phyloP scores from a whole-genome alignment of 2,113 vertebrate genomes.

The Capreolus pygargus region DNA sequence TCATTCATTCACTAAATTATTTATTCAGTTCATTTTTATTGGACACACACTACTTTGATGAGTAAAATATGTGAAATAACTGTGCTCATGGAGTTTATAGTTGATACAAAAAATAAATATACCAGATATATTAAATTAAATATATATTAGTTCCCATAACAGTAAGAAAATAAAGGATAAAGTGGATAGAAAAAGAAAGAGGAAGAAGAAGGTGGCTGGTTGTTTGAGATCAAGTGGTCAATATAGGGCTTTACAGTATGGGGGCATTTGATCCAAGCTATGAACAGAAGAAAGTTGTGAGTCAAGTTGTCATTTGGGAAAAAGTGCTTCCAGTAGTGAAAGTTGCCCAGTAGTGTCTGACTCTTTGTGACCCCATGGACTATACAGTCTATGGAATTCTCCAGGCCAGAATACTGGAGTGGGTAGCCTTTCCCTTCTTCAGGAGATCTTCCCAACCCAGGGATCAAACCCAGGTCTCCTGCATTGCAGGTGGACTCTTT shows the following conservation, averaged over 20 bases:
- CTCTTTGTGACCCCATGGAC: background rate
- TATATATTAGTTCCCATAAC: background rate
- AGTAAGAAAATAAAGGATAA: background rate
- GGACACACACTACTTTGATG: background rate
- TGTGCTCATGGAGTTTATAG: background rate
- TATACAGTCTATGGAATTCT: background rate
- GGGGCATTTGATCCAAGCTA: background rate
- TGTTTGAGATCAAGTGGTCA: background rate
- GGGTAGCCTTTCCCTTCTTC: background rate
- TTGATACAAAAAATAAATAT: background rate
- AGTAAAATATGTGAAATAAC: background rate
- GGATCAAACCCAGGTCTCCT: background rate
- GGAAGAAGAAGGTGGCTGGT: background rate
- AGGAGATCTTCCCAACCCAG: background rate
- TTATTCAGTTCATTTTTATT: background rate
- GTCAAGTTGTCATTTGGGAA: background rate
- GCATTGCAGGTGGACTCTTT: background rate
- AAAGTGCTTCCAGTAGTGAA: background rate
- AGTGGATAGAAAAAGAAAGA: background rate
- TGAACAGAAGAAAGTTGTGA: background rate
- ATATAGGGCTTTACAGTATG: background rate
- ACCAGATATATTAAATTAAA: background rate
- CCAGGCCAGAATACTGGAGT: background rate
- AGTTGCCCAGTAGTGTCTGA: background rate
- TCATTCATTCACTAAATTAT: background rate